Evolutionary conservation across 2,888 invertebrate genomes (phyloP).

Genomic region (Apamea monoglypha): DNA sequence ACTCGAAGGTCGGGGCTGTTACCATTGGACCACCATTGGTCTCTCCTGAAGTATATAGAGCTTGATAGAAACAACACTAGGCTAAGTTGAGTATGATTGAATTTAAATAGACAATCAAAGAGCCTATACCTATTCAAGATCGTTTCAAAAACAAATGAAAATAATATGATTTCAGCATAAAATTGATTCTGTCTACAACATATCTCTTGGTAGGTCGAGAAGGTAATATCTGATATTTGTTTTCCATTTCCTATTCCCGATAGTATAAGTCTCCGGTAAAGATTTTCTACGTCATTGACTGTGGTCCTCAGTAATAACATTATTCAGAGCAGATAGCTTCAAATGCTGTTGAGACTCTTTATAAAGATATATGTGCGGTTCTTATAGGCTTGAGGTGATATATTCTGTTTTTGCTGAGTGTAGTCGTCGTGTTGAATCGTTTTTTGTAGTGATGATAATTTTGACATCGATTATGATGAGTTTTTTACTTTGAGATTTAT

Average conservation of each 20-base stretch:
- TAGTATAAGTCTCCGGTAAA: constrained; percentile 75
- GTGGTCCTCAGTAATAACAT: constrained; percentile 79
- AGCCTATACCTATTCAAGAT: not conserved
- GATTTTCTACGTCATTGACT: constrained; percentile 81
- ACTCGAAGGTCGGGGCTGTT: no score
- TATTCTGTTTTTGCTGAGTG: constrained; percentile 25
- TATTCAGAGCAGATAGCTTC: constrained; percentile 74
- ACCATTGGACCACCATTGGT: no score
- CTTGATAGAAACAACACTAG: not conserved
- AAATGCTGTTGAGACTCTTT: constrained; percentile 49
- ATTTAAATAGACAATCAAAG: not conserved
- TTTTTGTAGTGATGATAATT: constrained; percentile 15
- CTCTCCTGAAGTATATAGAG: not conserved
- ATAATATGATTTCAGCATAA: constrained; percentile 18
- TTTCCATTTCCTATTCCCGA: constrained; percentile 74
- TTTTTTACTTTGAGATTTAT: not conserved
- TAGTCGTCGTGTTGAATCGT: not conserved
- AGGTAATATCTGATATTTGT: constrained; percentile 73
- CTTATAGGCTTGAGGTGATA: constrained; percentile 12
- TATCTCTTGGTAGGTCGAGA: constrained; percentile 59
- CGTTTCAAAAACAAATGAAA: constrained; percentile 32
- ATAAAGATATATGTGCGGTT: constrained; percentile 46
- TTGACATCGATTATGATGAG: not conserved
- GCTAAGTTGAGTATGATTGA: not conserved
- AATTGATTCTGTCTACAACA: constrained; percentile 45